Evolutionary conservation across 2,888 invertebrate genomes (phyloP).

Genomic region (Cryptus viduatorius): DNA sequence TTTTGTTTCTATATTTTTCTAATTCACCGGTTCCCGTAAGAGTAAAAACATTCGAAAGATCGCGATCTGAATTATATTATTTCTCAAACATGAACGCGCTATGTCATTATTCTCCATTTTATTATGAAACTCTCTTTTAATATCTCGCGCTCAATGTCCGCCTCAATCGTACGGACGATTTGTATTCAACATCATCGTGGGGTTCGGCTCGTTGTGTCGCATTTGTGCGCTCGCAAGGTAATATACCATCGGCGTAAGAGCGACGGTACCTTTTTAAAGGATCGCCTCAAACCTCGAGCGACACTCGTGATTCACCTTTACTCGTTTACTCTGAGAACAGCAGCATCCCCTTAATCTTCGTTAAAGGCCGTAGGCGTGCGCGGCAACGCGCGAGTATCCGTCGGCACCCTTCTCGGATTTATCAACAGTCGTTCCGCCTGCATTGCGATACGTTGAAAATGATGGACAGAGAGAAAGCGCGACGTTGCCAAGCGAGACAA

Average conservation of each 20-base stretch:
- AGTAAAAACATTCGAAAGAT: too few relatives aligned
- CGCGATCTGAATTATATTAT: too few relatives aligned
- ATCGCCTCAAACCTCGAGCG: constrained; percentile 32
- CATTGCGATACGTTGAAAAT: constrained; percentile 24
- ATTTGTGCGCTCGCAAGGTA: constrained; percentile 37
- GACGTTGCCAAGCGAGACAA: constrained; percentile 45
- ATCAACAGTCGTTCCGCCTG: constrained; percentile 27
- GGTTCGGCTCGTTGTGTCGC: not conserved
- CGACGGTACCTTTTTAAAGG: constrained; percentile 55
- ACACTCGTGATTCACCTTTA: constrained; percentile 42
- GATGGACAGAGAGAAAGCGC: constrained; percentile 27
- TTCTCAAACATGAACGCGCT: too few relatives aligned
- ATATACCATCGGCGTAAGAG: constrained; percentile 52
- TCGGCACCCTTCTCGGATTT: constrained; percentile 47
- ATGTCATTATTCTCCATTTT: constrained; percentile 30
- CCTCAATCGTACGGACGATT: constrained; percentile 31
- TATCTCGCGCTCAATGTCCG: not conserved
- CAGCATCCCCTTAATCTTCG: constrained; percentile 72
- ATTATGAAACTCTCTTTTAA: constrained; percentile 35
- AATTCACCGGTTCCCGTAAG: too few relatives aligned
- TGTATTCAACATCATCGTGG: constrained; percentile 36
- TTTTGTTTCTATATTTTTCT: too few relatives aligned
- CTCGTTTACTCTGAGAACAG: constrained; percentile 17
- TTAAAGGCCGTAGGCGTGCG: constrained; percentile 69
- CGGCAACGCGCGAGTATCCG: not conserved